phyloP scores from a whole-genome alignment of 2,113 vertebrate species.

The Tupaia tana region DNA sequence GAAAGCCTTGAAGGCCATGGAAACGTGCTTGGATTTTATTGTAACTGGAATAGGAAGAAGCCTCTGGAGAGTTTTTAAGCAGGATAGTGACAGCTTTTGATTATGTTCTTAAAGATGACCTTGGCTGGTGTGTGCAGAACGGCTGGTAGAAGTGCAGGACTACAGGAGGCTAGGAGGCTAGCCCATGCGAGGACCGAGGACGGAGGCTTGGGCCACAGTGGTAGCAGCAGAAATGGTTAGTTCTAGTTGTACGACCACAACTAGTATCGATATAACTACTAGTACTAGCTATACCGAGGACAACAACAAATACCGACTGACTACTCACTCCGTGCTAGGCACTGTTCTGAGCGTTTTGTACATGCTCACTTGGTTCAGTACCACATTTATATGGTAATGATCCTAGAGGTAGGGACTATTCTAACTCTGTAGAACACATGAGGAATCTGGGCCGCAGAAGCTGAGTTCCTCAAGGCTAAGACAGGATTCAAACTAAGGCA shows the following conservation, averaged over 20 bases:
- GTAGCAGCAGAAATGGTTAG: neutral
- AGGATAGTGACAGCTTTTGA: neutral
- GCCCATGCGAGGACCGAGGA: neutral
- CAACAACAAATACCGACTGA: neutral
- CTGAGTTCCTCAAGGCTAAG: neutral
- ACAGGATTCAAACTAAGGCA: neutral
- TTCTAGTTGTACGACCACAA: neutral
- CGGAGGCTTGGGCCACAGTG: neutral
- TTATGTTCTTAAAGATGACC: neutral
- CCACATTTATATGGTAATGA: neutral
- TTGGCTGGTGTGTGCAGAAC: neutral
- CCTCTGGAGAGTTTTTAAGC: neutral
- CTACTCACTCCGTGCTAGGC: neutral
- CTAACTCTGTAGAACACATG: neutral
- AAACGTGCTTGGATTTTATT: neutral
- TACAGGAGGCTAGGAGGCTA: neutral
- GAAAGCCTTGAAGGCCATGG: neutral
- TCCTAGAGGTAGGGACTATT: neutral
- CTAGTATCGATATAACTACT: neutral
- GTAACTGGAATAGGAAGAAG: neutral
- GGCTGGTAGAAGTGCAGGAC: neutral
- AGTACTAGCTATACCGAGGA: neutral
- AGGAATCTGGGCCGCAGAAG: neutral
- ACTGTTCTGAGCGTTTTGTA: neutral
- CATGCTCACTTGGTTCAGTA: neutral